Conservation (phyloP, 2,113 vertebrate species). For the Rhadina sibilatrix region DNA sequence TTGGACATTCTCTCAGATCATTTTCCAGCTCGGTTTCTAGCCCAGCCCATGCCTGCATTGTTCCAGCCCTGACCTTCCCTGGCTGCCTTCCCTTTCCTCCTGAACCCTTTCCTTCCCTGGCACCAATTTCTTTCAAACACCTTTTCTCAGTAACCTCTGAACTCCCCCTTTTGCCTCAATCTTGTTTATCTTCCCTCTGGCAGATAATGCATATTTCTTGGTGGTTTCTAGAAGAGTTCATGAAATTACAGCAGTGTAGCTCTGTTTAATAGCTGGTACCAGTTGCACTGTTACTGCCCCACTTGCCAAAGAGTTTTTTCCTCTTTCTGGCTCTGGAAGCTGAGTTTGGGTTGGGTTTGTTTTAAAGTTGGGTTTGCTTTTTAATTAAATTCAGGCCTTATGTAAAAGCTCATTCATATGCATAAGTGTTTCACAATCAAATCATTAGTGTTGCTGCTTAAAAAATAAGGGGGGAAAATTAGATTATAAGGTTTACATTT, state of each 20-base stretch:
- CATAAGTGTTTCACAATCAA: slow-evolving; percentile 7
- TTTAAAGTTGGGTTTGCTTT: neutral
- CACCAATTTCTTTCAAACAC: neutral
- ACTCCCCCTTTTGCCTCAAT: neutral
- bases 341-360: neutral
- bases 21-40: neutral
- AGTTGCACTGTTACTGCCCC: neutral
- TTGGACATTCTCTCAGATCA: neutral
- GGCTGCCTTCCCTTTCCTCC: neutral
- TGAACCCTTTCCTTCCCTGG: neutral
- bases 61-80: neutral
- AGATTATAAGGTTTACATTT: neutral
- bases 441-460: neutral
- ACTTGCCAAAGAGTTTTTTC: neutral
- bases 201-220: neutral
- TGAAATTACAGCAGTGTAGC: neutral
- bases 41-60: neutral
- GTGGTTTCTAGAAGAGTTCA: neutral
- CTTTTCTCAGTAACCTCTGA: neutral
- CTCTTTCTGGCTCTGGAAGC: neutral
- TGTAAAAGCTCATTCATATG: slow-evolving; percentile 19
- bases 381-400: neutral
- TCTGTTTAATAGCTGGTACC: neutral
- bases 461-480: neutral
- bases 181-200: neutral